Base-by-base conservation (phyloP, 2,113 vertebrate genomes). In the Vulpes lagopus region DNA sequence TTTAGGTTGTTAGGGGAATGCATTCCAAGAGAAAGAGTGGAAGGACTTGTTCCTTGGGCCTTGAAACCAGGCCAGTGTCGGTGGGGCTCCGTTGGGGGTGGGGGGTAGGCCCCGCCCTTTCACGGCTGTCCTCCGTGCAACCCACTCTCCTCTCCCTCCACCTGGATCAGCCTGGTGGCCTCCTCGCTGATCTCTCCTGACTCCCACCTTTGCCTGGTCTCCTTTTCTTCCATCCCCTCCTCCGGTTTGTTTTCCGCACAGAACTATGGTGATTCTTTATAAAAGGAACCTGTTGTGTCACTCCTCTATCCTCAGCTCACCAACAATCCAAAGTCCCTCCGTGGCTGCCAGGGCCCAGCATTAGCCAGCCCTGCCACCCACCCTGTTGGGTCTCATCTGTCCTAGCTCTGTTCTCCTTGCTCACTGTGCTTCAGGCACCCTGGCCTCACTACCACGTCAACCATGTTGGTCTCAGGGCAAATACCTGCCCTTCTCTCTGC, bases 341-440 rank as follows among this genome's bases (percentile, higher is more conserved):
- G 0, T 73, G 69, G 49, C 19, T 57, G 27, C 55, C 12, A 17
- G 35, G 55, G 89, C 27, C 38, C 32, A 9, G 11, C 14, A 0
- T 53, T 62, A 11, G n/a, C 30, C 67, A 38, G 27, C n/a, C 43
- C 22, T 3, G 32, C 27, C 7, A 2, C 30, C 67, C 38, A 53
- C 9, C 16, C 30, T 11, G 1, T 17, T 53, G 49, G 27, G 76
- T 27, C 49, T 79, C 51, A 20, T n/a, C 76, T 55, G 49, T 73
- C 43, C 86, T 9, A 35, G 9, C 67, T 64, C 57, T 19, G 25
- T 15, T 11, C 43, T 67, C 16, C 15, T 57, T 17, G 27, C 60
- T 64, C 32, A 3, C 55, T 2, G 27, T 1, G 1, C 60, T 60
- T 74, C 27, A 55, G 20, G 32, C 9, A 2, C 3, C 0, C 30